Base-by-base conservation (phyloP, 2,797 vertebrate genomes). In the Pygocentrus nattereri region DNA sequence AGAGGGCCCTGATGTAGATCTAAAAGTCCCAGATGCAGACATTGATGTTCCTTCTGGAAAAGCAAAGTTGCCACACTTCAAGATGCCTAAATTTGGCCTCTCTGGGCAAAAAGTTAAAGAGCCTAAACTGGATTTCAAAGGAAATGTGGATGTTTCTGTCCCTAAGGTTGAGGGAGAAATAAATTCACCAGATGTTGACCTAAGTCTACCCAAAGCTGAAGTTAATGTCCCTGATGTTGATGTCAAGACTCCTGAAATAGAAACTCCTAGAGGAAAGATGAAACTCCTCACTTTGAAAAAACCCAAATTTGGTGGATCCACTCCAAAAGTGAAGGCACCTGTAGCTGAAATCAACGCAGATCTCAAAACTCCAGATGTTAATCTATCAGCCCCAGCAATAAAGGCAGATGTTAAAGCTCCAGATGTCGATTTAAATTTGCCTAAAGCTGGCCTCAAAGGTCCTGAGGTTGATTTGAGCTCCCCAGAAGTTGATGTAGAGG, bases 401-500 rank as follows among this genome's bases (percentile, higher is more conserved):
- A 76, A 89, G 5, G 85, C 85, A 74, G 86, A 87, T 11, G 13
- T 94, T 11, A 83, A 88, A 62, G 27, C 77, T 47, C 90, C 90
- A 21, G 73, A 90, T 67, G 84, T 87, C 75, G 88, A 90, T 38
- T 13, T 93, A 5, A 88, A 85, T 79, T 59, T 93, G 1, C 90
- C 92, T 34, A 85, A 82, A 50, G 87, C 84, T 75, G 86, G 91
- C 44, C 25, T 88, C 1, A 76, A 79, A 25, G 44, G 80, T 23
- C 83, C 85, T 10, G 69, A 80, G 2, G 31, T 91, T 54, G 79
- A 92, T 73, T 7, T 90, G 44, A 50, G 88, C 0, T 8, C 30
- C 10, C 89, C 90, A 81, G 75, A 89, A 74, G 3, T 88, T 78
- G 86, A 91, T 74, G 23, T 89, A 31, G 88, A 90, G 6, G 8